These are phyloP conservation scores for Bufo bufo DNA, from an alignment of 2,113 vertebrate genomes.

Conservation along the genomic window DNA sequence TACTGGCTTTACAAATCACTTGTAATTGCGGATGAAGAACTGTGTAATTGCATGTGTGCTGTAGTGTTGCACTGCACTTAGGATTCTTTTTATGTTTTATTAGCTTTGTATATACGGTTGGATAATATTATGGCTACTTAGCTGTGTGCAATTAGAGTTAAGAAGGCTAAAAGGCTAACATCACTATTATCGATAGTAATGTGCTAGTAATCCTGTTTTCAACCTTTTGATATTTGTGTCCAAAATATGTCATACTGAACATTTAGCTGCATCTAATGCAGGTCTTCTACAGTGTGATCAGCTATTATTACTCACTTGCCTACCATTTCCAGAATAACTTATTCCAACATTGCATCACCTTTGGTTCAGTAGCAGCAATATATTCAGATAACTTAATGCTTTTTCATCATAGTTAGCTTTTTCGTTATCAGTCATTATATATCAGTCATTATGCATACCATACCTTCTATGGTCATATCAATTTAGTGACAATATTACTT, in stretches of 20 bases:
- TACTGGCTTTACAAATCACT: slow-evolving; percentile 21
- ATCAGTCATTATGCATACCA: neutral
- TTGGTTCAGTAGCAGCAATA: neutral
- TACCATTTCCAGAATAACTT: neutral
- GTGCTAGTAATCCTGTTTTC: slow-evolving; percentile 8
- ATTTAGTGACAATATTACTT: too few species aligned
- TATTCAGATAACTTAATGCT: neutral
- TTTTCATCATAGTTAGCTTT: neutral
- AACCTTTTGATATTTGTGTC: slow-evolving; percentile 16
- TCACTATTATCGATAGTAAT: neutral
- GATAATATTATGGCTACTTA: slow-evolving; percentile 19
- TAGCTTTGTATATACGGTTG: slow-evolving; percentile 20
- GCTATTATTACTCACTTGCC: neutral
- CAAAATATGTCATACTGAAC: slow-evolving; percentile 6
- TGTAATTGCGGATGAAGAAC: neutral
- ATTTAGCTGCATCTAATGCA: neutral
- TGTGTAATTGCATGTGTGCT: slow-evolving; percentile 30
- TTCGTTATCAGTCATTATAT: neutral
- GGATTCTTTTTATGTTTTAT: slow-evolving; percentile 34
- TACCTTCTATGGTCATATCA: too few species aligned
- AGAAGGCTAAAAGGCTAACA: slow-evolving; percentile 36
- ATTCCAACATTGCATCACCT: neutral
- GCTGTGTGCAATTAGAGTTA: slow-evolving; percentile 37
- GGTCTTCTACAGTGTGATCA: neutral
- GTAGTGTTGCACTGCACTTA: slow-evolving; percentile 13